These are phyloP conservation scores for Ganaspis brasiliensis DNA, from an alignment of 2,888 invertebrate species.

Conservation along the genomic window DNA sequence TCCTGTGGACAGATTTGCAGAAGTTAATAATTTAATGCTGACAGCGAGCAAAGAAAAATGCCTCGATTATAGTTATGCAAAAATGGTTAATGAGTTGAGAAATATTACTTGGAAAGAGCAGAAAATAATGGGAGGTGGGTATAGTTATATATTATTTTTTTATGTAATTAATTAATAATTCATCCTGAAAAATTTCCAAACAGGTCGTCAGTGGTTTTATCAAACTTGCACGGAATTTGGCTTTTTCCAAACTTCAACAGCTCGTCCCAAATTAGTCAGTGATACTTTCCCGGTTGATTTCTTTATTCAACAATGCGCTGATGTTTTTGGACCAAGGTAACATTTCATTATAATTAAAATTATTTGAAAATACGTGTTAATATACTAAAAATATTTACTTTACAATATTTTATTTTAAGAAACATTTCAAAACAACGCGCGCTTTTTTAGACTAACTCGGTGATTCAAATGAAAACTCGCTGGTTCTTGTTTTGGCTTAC, in stretches of 20 bases:
- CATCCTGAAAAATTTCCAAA: conserved; percentile 45
- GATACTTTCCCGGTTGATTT: conserved; percentile 89
- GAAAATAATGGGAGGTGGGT: conserved; percentile 85
- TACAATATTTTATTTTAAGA: no score
- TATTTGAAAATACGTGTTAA: no score
- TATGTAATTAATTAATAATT: conserved; percentile 5
- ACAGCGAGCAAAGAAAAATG: conserved; percentile 87
- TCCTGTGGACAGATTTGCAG: conserved; percentile 87
- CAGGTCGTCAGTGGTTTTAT: conserved; percentile 94
- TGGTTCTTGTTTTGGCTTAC: no score
- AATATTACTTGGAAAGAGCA: conserved; percentile 84
- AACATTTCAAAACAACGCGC: no score
- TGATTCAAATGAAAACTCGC: no score
- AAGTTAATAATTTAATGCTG: conserved; percentile 87
- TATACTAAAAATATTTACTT: no score
- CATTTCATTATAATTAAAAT: background rate
- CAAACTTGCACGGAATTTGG: conserved; percentile 98
- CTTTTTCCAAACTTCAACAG: conserved; percentile 94
- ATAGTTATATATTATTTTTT: conserved; percentile 24
- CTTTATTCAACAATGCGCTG: conserved; percentile 90
- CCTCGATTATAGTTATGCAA: conserved; percentile 91
- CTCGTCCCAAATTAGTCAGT: conserved; percentile 86
- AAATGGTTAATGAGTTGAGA: conserved; percentile 87
- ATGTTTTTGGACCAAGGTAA: conserved; percentile 90
- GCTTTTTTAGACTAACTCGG: no score